Evolutionary conservation across 2,888 invertebrate species (phyloP), one percentile per base, ranked within the genome.

Genomic region (Anoncus sp.): DNA sequence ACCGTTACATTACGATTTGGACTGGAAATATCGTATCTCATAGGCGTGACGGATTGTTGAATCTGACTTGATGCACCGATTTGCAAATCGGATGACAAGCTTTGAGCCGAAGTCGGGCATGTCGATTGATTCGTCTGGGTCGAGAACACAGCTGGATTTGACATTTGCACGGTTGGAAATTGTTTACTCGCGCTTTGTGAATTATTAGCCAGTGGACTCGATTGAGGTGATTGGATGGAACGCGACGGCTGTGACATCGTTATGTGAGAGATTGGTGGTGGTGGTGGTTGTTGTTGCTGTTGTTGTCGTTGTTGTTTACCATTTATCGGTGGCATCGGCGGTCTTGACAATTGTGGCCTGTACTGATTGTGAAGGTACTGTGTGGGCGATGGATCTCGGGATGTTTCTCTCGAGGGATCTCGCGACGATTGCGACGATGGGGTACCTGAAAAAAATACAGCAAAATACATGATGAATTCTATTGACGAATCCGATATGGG

Each of bases 361-460:
- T 88, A 88, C 57, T 87, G 88, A 62, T 83, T 87, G 45, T 87
- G 85, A 62, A 88, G 83, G 70, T 88, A 86, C 18, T 89, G 85
- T 78, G 91, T 91, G 86, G 92, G 89, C 83, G 92, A 85, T 77
- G 91, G 85, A 84, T 91, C 89, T 63, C 89, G 85, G 2, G 93
- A 93, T 38, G 92, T 91, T 73, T 92, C 92, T 73, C 93, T 88
- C 4, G 93, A 93, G 5, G 91, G 92, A 74, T 92, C 92, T 70
- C 92, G 88, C 2, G 93, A 93, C 18, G 91, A 91, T 60, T 91
- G 91, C 10, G 91, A 90, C 6, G 91, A 92, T 27, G 91, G 87
- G 31, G 91, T 91, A 72, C 91, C 91, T 91, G 72, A n/a, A 1
- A 85, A 76, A 12, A 38, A 57, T 14, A n/a, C 1, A 65, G 1